A percentile compares a stretch with the other conserved stretches of the same genome.
Conservation (phyloP, 2,888 invertebrate species). For the Phyllotreta striolata region DNA sequence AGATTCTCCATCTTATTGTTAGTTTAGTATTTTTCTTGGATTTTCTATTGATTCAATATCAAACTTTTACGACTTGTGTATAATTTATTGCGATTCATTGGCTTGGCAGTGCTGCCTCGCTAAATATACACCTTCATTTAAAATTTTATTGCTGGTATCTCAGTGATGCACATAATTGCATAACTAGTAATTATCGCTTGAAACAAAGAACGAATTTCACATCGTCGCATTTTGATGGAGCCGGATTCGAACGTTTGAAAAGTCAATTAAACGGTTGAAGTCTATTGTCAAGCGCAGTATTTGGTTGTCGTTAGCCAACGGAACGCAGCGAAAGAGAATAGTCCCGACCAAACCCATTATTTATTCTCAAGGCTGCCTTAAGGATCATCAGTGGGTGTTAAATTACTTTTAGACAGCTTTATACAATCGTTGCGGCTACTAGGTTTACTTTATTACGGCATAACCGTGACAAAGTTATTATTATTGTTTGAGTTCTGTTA, state of each 20-base stretch:
- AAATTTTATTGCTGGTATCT: no score
- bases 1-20: no score
- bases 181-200: no score
- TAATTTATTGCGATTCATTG: no score
- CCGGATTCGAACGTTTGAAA: no score
- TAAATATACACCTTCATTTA: no score
- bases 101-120: no score
- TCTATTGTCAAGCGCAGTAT: constrained; percentile 5
- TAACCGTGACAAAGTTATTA: constrained; percentile 38
- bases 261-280: background rate
- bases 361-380: constrained; percentile 20
- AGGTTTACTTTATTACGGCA: constrained; percentile 40
- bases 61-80: no score
- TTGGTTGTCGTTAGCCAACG: constrained; percentile 10
- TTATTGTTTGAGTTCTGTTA: constrained; percentile 25
- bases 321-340: constrained; percentile 13
- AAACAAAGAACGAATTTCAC: background rate
- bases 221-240: background rate
- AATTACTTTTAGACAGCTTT: constrained; percentile 30
- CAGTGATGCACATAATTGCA: no score
- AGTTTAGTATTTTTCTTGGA: no score
- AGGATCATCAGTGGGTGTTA: constrained; percentile 29
- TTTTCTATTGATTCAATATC: no score
- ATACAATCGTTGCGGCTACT: constrained; percentile 36
- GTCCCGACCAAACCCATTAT: constrained; percentile 16